Conservation (phyloP, 2,888 invertebrate species). For the Crepidodera aurea region DNA sequence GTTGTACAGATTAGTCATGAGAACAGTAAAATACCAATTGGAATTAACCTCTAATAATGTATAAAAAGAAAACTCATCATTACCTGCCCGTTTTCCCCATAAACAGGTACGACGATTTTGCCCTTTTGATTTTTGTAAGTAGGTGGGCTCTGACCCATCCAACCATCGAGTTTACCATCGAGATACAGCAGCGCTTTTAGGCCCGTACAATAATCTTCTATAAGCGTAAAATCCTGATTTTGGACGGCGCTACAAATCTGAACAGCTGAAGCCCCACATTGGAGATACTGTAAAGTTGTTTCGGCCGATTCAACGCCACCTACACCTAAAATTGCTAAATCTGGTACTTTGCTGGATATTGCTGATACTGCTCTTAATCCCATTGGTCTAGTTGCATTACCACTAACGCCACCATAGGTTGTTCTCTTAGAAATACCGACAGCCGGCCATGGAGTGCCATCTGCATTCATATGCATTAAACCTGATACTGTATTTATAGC, state of each 20-base stretch:
- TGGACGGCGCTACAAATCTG: conserved; percentile 97
- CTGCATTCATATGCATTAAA: conserved; percentile 84
- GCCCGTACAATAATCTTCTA: conserved; percentile 93
- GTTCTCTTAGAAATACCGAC: conserved; percentile 83
- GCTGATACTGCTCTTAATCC: conserved; percentile 91
- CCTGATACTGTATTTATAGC: conserved; percentile 98
- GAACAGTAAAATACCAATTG: no score
- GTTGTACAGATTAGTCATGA: no score
- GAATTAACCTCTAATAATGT: no score
- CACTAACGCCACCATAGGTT: conserved; percentile 91
- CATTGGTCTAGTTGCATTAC: conserved; percentile 95
- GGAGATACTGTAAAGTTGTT: conserved; percentile 90
- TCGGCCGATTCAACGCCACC: conserved; percentile 98
- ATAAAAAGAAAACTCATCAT: no score
- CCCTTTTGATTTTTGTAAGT: conserved; percentile 90
- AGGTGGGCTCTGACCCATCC: conserved; percentile 97
- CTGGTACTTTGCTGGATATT: conserved; percentile 83
- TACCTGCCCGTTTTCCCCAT: conserved; percentile 63
- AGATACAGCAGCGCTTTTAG: conserved; percentile 87
- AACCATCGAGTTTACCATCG: conserved; percentile 73
- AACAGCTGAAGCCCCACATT: conserved; percentile 90
- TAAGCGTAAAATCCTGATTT: conserved; percentile 97
- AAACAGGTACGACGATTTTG: conserved; percentile 78
- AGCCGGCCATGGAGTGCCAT: conserved; percentile 91
- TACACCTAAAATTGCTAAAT: conserved; percentile 86